These are phyloP conservation scores for Lethenteron reissneri DNA, from an alignment of 2,113 vertebrate genomes.

Conservation along the genomic window DNA sequence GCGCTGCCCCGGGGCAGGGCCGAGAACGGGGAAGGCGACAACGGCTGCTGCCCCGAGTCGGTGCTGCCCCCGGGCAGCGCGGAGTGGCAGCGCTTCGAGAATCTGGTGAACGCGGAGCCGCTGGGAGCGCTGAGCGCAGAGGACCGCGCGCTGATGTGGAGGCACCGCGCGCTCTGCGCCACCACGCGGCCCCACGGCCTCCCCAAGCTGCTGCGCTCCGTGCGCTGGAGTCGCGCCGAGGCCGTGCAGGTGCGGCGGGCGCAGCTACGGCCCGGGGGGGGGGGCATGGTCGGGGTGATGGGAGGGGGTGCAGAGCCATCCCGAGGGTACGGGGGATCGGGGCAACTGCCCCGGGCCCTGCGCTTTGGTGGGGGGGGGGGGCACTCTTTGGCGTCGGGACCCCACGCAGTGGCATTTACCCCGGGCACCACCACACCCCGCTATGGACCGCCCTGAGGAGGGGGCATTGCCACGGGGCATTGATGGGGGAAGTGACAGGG, in stretches of 20 bases:
- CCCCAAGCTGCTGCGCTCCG: slow-evolving; percentile 23
- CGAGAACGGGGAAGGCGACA: background rate
- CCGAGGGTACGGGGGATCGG: too few relatives aligned
- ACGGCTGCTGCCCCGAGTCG: background rate
- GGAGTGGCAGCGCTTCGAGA: background rate
- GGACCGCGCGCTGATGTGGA: background rate
- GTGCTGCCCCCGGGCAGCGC: slow-evolving; percentile 2
- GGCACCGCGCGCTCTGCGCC: background rate
- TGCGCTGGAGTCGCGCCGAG: slow-evolving; percentile 24
- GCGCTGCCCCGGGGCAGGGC: slow-evolving; percentile 21
- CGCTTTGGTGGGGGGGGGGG: too few relatives aligned
- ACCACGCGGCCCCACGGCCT: slow-evolving; percentile 15
- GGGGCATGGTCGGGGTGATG: too few relatives aligned
- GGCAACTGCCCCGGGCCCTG: too few relatives aligned
- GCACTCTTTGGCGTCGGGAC: too few relatives aligned
- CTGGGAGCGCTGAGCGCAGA: background rate
- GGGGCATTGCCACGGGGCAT: too few relatives aligned
- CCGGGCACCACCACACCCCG: too few relatives aligned
- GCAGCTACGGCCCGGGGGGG: too few relatives aligned
- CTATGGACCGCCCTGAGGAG: too few relatives aligned
- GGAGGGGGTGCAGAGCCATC: too few relatives aligned
- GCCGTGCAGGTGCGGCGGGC: slow-evolving; percentile 12
- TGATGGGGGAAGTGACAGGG: too few relatives aligned
- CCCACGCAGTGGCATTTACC: too few relatives aligned
- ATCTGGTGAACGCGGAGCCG: slow-evolving; percentile 4